These are phyloP conservation scores for Brachyopa scutellaris DNA, from an alignment of 2,888 invertebrate species.

Conservation along the genomic window DNA sequence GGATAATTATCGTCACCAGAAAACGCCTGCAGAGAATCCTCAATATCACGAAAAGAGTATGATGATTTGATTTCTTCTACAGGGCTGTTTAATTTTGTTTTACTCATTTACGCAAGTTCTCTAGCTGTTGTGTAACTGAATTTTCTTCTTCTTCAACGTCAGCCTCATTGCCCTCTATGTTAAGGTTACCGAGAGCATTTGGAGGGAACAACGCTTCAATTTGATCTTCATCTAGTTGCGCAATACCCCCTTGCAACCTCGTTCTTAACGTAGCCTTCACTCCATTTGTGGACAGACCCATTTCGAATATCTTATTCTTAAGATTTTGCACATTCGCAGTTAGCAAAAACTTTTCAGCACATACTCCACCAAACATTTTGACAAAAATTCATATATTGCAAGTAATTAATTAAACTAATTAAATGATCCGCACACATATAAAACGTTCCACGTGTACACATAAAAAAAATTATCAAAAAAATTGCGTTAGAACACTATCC, in stretches of 20 bases:
- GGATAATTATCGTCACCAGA: conserved; percentile 8
- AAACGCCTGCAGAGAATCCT: conserved; percentile 14
- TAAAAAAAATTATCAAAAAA: too few relatives aligned
- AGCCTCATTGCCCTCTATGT: background rate
- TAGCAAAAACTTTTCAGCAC: conserved; percentile 12
- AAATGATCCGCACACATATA: too few relatives aligned
- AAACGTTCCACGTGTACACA: too few relatives aligned
- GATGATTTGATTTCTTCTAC: background rate
- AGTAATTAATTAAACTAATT: too few relatives aligned
- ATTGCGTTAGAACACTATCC: too few relatives aligned
- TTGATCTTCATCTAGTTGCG: conserved; percentile 11
- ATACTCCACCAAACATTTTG: too few relatives aligned
- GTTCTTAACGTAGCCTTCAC: conserved; percentile 1
- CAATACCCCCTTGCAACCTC: conserved; percentile 7
- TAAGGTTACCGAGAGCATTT: background rate
- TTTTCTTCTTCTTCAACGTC: background rate
- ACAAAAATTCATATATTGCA: too few relatives aligned
- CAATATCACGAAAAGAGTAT: conserved; percentile 10
- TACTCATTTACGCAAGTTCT: conserved; percentile 20
- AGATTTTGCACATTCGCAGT: conserved; percentile 16
- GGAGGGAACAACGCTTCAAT: conserved; percentile 9
- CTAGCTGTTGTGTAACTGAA: background rate
- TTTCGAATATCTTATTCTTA: conserved; percentile 9
- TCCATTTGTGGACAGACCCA: conserved; percentile 25
- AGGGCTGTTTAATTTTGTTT: conserved; percentile 9